phyloP scores from a whole-genome alignment of 1,140 invertebrate genomes.

The Argopecten irradians region DNA sequence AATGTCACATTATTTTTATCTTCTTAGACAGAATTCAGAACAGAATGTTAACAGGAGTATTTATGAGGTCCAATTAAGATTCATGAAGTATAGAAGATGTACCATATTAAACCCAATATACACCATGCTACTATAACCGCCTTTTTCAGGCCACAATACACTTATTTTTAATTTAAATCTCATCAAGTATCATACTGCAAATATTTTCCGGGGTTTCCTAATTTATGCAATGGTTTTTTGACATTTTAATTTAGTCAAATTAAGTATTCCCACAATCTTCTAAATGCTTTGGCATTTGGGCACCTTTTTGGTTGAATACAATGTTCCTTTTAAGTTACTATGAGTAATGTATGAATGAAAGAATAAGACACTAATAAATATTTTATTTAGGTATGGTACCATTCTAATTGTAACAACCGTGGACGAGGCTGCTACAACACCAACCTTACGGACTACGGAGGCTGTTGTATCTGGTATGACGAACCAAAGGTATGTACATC shows the following conservation, averaged over 20 bases:
- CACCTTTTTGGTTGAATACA: not conserved
- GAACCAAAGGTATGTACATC: slow-evolving; percentile 86
- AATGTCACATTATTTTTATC: not conserved
- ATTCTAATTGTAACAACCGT: slow-evolving; percentile 87
- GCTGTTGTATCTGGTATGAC: slow-evolving; percentile 99
- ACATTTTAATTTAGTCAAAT: too few species aligned
- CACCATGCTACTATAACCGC: too few species aligned
- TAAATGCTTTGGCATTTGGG: too few species aligned
- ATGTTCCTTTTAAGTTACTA: not conserved
- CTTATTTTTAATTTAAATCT: too few species aligned
- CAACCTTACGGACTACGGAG: slow-evolving; percentile 86
- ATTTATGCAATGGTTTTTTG: too few species aligned
- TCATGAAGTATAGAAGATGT: not conserved
- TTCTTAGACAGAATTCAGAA: not conserved
- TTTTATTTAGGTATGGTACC: slow-evolving; percentile 76
- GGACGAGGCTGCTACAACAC: slow-evolving; percentile 96
- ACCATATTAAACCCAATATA: too few species aligned
- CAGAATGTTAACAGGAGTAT: not conserved
- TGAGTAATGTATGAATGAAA: not conserved
- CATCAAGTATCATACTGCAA: too few species aligned
- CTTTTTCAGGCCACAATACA: too few species aligned
- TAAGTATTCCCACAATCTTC: too few species aligned
- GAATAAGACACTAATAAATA: not conserved
- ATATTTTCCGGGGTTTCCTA: too few species aligned
- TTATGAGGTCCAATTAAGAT: not conserved